Conservation (phyloP, 2,797 vertebrate species). For the Halcyon badia region DNA sequence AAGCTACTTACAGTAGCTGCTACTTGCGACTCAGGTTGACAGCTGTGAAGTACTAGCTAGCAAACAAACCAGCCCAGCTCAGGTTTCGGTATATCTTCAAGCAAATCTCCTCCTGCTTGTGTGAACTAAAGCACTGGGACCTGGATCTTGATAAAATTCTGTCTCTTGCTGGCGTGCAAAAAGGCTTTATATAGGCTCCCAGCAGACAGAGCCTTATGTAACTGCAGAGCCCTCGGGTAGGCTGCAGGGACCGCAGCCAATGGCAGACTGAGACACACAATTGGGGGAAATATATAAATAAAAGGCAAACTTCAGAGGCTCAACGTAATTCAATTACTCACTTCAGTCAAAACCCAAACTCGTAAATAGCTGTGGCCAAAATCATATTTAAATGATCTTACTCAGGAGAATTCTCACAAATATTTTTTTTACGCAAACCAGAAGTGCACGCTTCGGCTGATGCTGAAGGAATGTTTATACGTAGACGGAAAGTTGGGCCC, state of each 20-base stretch:
- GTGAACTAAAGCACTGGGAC: conserved; percentile 1
- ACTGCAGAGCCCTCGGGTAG: conserved; percentile 54
- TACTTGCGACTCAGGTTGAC: conserved; percentile 15
- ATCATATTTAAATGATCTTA: conserved; percentile 18
- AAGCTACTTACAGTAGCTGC: conserved; percentile 35
- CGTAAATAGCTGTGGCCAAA: conserved; percentile 55
- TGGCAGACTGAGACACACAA: conserved; percentile 35
- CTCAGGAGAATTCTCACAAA: conserved; percentile 12
- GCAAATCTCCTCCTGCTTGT: conserved; percentile 27
- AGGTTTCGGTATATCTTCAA: conserved; percentile 12
- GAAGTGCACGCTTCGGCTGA: background rate
- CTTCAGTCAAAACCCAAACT: conserved; percentile 40
- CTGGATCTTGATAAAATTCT: conserved; percentile 35
- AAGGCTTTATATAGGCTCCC: conserved; percentile 56
- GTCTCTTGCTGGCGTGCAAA: conserved; percentile 25
- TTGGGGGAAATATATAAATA: conserved; percentile 57
- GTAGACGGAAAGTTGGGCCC: conserved; percentile 1
- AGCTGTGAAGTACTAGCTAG: conserved; percentile 13
- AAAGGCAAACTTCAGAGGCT: conserved; percentile 60
- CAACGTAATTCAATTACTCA: conserved; percentile 37
- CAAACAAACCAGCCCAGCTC: conserved; percentile 16
- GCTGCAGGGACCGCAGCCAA: conserved; percentile 60
- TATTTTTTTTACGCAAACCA: conserved; percentile 6
- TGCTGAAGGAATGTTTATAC: background rate
- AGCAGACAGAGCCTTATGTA: conserved; percentile 57